phyloP scores from a whole-genome alignment of 2,797 vertebrate species.

The Vultur gryphus region DNA sequence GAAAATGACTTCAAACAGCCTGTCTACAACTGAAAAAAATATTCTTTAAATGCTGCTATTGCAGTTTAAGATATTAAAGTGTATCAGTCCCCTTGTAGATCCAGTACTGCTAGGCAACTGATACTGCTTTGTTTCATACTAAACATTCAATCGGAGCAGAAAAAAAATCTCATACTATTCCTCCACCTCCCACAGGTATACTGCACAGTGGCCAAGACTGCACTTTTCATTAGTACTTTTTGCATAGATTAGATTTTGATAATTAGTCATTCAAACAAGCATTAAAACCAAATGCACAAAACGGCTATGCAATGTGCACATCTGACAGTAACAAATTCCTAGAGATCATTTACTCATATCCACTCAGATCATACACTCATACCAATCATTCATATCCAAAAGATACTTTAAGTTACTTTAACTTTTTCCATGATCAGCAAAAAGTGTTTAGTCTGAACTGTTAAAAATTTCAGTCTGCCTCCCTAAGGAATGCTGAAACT shows the following conservation, averaged over 20 bases:
- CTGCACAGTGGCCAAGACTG: not conserved
- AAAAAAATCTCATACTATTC: not conserved
- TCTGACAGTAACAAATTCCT: not conserved
- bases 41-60: too few species aligned
- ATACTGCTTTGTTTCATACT: not conserved
- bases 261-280: not conserved
- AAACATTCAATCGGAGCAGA: not conserved
- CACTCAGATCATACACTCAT: not conserved
- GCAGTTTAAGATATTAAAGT: not conserved
- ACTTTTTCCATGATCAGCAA: not conserved
- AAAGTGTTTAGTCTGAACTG: not conserved
- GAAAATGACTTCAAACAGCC: not conserved
- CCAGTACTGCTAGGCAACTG: not conserved
- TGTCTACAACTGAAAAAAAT: not conserved
- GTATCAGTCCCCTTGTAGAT: not conserved
- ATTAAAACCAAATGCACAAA: not conserved
- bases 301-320: not conserved
- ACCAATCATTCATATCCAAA: not conserved
- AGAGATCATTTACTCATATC: not conserved
- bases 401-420: not conserved
- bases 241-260: not conserved
- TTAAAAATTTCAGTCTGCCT: not conserved
- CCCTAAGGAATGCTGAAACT: not conserved
- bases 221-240: not conserved
- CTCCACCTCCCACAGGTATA: not conserved